Conservation (phyloP, 2,797 vertebrate species). For the Anguilla marmorata region DNA sequence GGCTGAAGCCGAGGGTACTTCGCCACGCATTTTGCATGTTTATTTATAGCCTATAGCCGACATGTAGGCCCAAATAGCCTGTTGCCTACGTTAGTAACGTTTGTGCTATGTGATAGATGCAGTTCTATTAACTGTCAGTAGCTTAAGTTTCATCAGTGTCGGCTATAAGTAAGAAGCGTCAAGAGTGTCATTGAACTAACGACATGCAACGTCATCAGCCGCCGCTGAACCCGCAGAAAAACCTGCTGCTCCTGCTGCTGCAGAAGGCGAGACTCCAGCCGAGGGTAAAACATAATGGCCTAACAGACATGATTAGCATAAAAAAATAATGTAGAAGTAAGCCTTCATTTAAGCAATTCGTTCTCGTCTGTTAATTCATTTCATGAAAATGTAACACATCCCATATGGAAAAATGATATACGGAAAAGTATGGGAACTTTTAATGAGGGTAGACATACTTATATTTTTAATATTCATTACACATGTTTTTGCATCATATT, state of each 20-base stretch:
- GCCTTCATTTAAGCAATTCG: not conserved
- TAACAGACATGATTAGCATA: not conserved
- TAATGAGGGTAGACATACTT: no score
- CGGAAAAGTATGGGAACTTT: not conserved
- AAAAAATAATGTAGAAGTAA: not conserved
- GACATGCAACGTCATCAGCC: not conserved
- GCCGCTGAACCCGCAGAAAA: not conserved
- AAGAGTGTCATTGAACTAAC: not conserved
- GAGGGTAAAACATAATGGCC: not conserved
- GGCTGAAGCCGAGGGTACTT: constrained; percentile 2
- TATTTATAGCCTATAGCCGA: not conserved
- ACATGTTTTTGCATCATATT: not conserved
- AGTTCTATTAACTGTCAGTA: not conserved
- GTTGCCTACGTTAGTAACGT: not conserved
- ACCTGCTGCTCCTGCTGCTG: not conserved
- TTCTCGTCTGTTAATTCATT: constrained; percentile 4
- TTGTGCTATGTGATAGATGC: not conserved
- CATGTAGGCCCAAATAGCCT: not conserved
- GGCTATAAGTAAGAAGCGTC: not conserved
- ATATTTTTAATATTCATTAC: no score
- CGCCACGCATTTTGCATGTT: not conserved
- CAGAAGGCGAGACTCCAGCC: not conserved
- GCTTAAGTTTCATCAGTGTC: not conserved
- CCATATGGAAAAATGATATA: not conserved
- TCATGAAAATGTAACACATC: not conserved